Base-by-base conservation (phyloP, 2,888 invertebrate species). In the Acanthacorydalis orientalis region DNA sequence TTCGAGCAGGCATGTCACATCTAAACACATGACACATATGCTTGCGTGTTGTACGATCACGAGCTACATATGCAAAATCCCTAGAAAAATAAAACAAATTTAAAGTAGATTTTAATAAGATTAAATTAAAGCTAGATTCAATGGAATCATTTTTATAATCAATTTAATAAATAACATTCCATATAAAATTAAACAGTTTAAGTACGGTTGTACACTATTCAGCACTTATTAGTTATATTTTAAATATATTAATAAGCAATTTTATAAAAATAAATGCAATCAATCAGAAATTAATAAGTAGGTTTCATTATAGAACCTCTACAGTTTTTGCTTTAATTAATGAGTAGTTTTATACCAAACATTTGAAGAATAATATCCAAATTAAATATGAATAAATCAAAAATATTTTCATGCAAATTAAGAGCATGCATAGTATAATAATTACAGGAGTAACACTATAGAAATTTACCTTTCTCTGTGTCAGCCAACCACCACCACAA, bases 21-120 rank as follows among this genome's bases (percentile, higher is more conserved):
- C 88, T 78, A 68, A 90, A 90, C 57, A 90, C 89, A 67, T 90
- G 89, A 68, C 89, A 90, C 84, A 89, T 87, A 68, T 89, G 88
- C 60, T 83, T 82, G 55, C 88, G 77, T 12, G 87, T 86, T 53
- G 78, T 79, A 50, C 87, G 77, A 65, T 96, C 95, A 50, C 95
- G 80, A 35, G 95, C 93, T 48, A 96, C 96, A 67, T 95, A 96
- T 8, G 96, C 96, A 69, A 96, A 96, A 69, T 96, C 95, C 72
- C 95, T 93, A 66, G 32, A 59, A 59, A 48, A 49, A 57, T 48
- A 53, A 54, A 54, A 51, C 35, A 43, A 7, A 12, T 12, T 23
- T 23, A 23, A 2, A 39, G 8, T 9, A 39, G 8, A n/a, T 15
- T 12, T 15, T 4, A 37, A 34, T 37, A 37, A 37, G 11, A 35